Evolutionary conservation across 2,113 vertebrate genomes (phyloP), one percentile per base, ranked within the genome.

Genomic region (Amblyopsis rosae): DNA sequence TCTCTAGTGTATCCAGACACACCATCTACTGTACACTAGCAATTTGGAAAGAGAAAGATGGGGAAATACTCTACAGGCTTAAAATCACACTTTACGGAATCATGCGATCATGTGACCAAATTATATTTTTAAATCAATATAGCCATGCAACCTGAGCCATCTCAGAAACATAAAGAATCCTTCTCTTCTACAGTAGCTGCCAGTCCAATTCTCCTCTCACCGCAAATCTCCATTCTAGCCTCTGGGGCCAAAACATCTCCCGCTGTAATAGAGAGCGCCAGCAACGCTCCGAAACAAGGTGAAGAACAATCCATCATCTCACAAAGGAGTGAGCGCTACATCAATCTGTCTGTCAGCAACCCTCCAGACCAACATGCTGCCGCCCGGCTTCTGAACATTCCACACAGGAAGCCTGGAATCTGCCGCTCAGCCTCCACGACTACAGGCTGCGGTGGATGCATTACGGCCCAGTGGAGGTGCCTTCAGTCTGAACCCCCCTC

Each of bases 321-420:
- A 79, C 86, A 67, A 70, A 81, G 82, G 86, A 86, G 73, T 10
- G 69, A 77, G 67, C 72, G 71, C 77, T 66, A 57, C 83, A 86
- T 88, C 83, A 86, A 86, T 88, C 86, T 75, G 83, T 83, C 83
- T 88, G 87, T 91, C 87, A 89, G 74, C 83, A 75, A 11, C 79
- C 72, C 75, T 66, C 77, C 77, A 71, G 64, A 77, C 73, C 81
- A 72, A 78, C 80, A 67, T 12, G 59, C 79, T 68, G 69, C 70
- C 59, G 76, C 70, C 26, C 75, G 74, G 76, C 73, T 69, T 73
- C 76, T 12, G 26, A 48, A 50, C 71, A 78, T 81, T 86, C 73
- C 62, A 66, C 6, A 57, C 78, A 59, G 68, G 54, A 75, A 64
- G 75, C 81, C 81, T 59, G 70, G 69, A 51, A 70, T 71, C 33